These are phyloP conservation scores for Pristionchus entomophagus DNA, from an alignment of 2,888 invertebrate genomes.

Conservation along the genomic window DNA sequence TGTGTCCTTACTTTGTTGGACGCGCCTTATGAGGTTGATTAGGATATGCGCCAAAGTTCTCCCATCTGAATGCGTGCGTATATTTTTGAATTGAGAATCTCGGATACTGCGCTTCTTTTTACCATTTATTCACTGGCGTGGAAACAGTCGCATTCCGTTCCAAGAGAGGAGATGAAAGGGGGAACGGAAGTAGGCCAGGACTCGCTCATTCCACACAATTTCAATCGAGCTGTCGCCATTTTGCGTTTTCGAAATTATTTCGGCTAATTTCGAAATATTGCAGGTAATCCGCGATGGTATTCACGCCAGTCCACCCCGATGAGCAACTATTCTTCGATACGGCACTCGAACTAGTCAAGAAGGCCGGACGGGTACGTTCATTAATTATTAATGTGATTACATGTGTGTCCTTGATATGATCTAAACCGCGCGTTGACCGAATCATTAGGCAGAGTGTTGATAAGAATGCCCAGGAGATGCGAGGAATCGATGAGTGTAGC, in stretches of 20 bases:
- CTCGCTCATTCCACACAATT: neutral
- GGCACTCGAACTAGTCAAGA: slow-evolving; percentile 65
- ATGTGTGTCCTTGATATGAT: neutral
- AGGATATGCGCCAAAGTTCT: neutral
- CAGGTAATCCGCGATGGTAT: slow-evolving; percentile 56
- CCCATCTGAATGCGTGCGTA: no score
- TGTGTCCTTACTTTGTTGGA: neutral
- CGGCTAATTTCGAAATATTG: neutral
- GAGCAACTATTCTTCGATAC: slow-evolving; percentile 63
- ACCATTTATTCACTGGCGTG: neutral
- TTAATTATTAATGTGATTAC: neutral
- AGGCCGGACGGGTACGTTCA: slow-evolving; percentile 65
- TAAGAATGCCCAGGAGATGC: neutral
- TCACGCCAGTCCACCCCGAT: slow-evolving; percentile 60
- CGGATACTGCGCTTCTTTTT: no score
- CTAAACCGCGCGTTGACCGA: no score
- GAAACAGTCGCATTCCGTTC: neutral
- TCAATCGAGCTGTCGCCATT: no score
- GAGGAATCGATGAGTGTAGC: neutral
- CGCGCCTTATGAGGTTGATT: no score
- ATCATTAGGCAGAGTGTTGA: neutral
- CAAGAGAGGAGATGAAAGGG: neutral
- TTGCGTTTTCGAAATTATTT: neutral
- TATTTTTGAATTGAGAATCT: no score
- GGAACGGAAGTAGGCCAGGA: slow-evolving; percentile 4